A percentile compares a stretch with the other conserved stretches of the same genome.
These are phyloP conservation scores for Sussaba pulchella DNA, from an alignment of 2,888 invertebrate species.

Conservation along the genomic window DNA sequence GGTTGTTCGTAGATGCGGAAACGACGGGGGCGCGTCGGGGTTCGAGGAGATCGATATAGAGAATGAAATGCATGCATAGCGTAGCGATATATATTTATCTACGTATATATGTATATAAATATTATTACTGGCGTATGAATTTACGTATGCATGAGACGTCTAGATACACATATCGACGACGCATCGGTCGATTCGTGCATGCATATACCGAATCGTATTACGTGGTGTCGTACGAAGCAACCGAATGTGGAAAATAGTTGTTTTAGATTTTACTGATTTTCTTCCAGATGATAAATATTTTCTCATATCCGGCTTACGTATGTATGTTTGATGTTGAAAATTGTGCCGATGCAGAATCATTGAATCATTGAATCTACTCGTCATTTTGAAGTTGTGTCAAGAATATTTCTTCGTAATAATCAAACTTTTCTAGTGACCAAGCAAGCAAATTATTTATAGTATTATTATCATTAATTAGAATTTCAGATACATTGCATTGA, in stretches of 20 bases:
- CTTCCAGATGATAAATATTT: neutral
- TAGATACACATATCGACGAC: conserved; percentile 13
- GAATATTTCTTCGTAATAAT: no score
- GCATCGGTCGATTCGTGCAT: conserved; percentile 30
- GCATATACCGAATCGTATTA: conserved; percentile 27
- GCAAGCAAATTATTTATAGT: no score
- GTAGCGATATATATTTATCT: no score
- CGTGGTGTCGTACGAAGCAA: neutral
- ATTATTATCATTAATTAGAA: no score
- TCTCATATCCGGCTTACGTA: no score
- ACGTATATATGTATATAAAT: conserved; percentile 14
- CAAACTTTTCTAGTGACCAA: no score
- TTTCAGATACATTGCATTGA: no score
- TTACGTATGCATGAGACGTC: conserved; percentile 35
- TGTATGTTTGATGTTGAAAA: no score
- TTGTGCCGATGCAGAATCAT: no score
- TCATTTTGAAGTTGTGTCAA: no score
- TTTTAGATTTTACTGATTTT: neutral
- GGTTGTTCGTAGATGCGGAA: conserved; percentile 63
- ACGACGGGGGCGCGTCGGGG: conserved; percentile 20
- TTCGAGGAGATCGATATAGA: conserved; percentile 32
- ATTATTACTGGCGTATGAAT: neutral
- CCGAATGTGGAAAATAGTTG: neutral
- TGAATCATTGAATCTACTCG: no score
- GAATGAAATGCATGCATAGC: conserved; percentile 41